phyloP scores from a whole-genome alignment of 2,797 vertebrate species.

The Acanthis flammea region DNA sequence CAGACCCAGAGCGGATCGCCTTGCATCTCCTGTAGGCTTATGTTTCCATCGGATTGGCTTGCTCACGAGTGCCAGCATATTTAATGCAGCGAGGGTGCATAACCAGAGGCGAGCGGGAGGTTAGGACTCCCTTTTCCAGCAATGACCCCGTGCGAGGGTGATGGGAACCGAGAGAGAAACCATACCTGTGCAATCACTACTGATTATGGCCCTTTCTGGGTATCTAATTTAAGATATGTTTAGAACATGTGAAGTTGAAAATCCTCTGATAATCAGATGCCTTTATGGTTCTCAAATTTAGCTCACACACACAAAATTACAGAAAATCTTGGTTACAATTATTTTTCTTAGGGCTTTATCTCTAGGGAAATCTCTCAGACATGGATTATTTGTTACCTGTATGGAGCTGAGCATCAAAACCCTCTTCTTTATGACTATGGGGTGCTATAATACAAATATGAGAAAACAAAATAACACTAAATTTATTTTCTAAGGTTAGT shows the following conservation, averaged over 20 bases:
- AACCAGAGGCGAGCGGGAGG: background rate
- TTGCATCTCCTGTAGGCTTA: background rate
- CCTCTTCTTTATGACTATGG: background rate
- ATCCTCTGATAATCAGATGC: background rate
- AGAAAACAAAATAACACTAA: background rate
- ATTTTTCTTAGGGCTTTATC: background rate
- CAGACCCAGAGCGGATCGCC: background rate
- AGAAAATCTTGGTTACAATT: background rate
- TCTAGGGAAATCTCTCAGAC: background rate
- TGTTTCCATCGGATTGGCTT: constrained; percentile 5
- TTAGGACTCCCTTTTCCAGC: background rate
- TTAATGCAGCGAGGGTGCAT: background rate
- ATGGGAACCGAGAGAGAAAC: background rate
- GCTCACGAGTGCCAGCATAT: background rate
- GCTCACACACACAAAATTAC: background rate
- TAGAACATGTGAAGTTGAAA: background rate
- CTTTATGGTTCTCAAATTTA: background rate
- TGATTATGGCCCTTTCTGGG: background rate
- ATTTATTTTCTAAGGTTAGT: background rate
- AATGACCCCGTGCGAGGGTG: background rate
- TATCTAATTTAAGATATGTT: background rate
- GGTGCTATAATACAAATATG: background rate
- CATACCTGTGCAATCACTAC: background rate
- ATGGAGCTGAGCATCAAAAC: background rate
- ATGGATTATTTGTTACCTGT: background rate